Evolutionary conservation across 2,797 vertebrate genomes (phyloP).

Genomic region (Petrocephalus sullivani): DNA sequence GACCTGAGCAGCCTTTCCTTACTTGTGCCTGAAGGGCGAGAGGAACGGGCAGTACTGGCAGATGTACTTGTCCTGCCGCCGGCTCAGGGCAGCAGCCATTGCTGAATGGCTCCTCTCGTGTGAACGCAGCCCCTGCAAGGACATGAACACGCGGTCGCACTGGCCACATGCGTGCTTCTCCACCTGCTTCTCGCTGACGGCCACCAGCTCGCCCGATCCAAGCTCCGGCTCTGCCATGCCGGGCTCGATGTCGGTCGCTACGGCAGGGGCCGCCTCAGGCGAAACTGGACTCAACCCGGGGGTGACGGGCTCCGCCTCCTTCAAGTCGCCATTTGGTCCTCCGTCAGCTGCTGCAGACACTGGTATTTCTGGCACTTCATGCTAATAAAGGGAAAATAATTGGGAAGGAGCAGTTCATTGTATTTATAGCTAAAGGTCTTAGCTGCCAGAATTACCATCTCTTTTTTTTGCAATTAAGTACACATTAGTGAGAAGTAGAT

Average conservation of each 20-base stretch:
- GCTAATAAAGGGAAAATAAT: slow-evolving; percentile 40
- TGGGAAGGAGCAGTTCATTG: slow-evolving; percentile 46
- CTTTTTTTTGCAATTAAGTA: not conserved
- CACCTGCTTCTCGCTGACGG: slow-evolving; percentile 61
- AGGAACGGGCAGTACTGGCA: slow-evolving; percentile 70
- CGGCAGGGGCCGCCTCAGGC: not conserved
- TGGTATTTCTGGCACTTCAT: slow-evolving; percentile 8
- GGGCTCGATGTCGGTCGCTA: not conserved
- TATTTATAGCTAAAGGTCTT: not conserved
- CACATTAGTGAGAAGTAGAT: not conserved
- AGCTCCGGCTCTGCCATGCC: slow-evolving; percentile 33
- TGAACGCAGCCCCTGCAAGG: slow-evolving; percentile 75
- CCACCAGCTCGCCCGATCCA: slow-evolving; percentile 39
- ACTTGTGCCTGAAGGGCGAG: slow-evolving; percentile 73
- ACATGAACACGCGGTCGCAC: slow-evolving; percentile 76
- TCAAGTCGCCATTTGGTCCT: not conserved
- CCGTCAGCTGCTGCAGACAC: slow-evolving; percentile 23
- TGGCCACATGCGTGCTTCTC: slow-evolving; percentile 67
- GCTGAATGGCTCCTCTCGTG: slow-evolving; percentile 83
- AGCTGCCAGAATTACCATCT: not conserved
- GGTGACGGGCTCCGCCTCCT: not conserved
- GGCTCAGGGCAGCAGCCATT: slow-evolving; percentile 71
- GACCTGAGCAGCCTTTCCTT: slow-evolving; percentile 47
- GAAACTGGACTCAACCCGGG: slow-evolving; percentile 3
- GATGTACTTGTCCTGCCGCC: slow-evolving; percentile 75